Conservation (phyloP, 2,113 vertebrate species). For the Tricholaema leucomelas region DNA sequence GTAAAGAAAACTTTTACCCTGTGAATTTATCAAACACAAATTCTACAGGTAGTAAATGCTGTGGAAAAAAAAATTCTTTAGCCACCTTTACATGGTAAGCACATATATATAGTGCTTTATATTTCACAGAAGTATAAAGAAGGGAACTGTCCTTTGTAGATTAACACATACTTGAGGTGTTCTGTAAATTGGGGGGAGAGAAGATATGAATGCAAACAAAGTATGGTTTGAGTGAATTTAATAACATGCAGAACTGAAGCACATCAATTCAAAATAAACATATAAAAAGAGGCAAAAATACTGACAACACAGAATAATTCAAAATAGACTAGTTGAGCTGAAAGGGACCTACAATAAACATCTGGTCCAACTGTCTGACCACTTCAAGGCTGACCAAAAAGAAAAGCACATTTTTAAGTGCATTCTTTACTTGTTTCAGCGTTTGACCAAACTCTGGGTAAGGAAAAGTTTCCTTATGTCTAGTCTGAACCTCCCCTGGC, state of each 20-base stretch:
- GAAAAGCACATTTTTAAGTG: not conserved
- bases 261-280: not conserved
- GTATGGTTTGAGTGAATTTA: not conserved
- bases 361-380: not conserved
- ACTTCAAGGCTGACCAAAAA: not conserved
- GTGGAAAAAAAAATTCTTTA: not conserved
- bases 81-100: not conserved
- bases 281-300: not conserved
- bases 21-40: not conserved
- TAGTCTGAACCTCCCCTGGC: not conserved
- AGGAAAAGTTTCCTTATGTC: not conserved
- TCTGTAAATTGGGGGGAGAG: not conserved
- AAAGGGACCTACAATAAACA: not conserved
- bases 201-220: not conserved
- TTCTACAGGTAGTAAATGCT: not conserved
- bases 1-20: not conserved
- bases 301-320: not conserved
- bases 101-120: no score
- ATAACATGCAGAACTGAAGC: not conserved
- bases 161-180: not conserved
- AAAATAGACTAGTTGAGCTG: not conserved
- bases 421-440: fast-evolving
- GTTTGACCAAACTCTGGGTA: not conserved
- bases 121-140: not conserved
- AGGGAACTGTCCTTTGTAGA: not conserved